Evolutionary conservation across 2,797 vertebrate genomes (phyloP).

Genomic region (Lophius americanus): DNA sequence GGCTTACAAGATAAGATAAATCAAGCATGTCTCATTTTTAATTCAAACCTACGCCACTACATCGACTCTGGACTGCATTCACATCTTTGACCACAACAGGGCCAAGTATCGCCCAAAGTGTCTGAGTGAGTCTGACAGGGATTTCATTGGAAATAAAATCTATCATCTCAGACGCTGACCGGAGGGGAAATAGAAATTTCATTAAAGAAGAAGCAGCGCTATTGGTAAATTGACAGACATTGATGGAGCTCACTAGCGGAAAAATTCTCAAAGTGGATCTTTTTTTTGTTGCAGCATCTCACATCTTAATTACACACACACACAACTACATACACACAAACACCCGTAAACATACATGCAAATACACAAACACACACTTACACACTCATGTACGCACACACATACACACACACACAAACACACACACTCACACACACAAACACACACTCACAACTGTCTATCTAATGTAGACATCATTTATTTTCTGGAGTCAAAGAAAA

Average conservation of each 20-base stretch:
- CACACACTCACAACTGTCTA: too few relatives aligned
- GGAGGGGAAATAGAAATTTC: conserved; percentile 40
- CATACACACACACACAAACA: too few relatives aligned
- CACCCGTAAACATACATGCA: too few relatives aligned
- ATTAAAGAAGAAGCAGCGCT: conserved; percentile 45
- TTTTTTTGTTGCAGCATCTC: conserved; percentile 16
- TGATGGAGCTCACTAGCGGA: conserved; percentile 46
- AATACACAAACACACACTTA: too few relatives aligned
- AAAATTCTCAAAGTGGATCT: conserved; percentile 22
- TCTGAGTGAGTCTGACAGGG: conserved; percentile 27
- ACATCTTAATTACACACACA: conserved; percentile 2
- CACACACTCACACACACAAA: too few relatives aligned
- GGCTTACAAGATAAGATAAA: conserved; percentile 40
- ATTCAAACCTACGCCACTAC: conserved; percentile 37
- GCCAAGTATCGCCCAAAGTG: conserved; percentile 7
- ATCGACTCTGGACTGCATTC: conserved; percentile 38
- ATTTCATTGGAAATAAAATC: conserved; percentile 59
- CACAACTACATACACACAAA: background rate
- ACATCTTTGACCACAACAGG: conserved; percentile 49
- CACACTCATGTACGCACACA: too few relatives aligned
- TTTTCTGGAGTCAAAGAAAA: too few relatives aligned
- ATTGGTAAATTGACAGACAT: conserved; percentile 57
- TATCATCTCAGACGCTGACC: conserved; percentile 45
- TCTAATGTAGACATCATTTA: too few relatives aligned
- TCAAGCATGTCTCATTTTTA: conserved; percentile 56